These are phyloP conservation scores for Sinopyrophorus schimmeli DNA, from an alignment of 2,888 invertebrate species.

Conservation along the genomic window DNA sequence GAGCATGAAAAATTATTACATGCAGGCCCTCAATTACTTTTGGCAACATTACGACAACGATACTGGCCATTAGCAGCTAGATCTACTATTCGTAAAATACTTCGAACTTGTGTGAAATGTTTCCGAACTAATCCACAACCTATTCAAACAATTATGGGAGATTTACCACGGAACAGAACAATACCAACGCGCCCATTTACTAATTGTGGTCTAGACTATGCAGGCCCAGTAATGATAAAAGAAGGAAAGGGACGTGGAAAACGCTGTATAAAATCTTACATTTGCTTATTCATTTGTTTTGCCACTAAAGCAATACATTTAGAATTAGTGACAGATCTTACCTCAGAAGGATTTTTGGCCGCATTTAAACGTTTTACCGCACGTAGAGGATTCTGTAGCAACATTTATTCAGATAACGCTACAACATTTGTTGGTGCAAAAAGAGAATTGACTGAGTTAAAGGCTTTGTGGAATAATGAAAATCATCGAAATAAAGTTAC, in stretches of 20 bases:
- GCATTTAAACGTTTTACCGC: constrained; percentile 3
- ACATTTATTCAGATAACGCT: background rate
- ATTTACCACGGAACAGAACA: constrained; percentile 27
- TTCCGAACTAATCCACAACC: constrained; percentile 25
- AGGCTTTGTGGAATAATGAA: background rate
- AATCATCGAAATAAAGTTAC: background rate
- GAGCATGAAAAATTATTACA: constrained; percentile 21
- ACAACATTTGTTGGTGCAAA: background rate
- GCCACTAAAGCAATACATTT: no score
- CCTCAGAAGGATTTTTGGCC: no score
- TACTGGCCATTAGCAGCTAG: constrained; percentile 25
- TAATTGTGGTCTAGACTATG: constrained; percentile 39
- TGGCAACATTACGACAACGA: constrained; percentile 18
- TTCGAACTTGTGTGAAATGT: constrained; percentile 29
- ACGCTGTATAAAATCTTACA: no score
- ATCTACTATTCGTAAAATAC: constrained; percentile 17
- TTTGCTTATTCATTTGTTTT: no score
- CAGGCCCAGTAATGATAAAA: constrained; percentile 37
- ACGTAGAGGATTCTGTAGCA: background rate
- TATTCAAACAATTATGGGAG: constrained; percentile 28
- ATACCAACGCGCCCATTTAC: constrained; percentile 28
- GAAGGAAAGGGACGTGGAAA: constrained; percentile 25
- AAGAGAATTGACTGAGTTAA: background rate
- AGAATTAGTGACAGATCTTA: no score
- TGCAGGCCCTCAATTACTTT: constrained; percentile 16